phyloP scores from a whole-genome alignment of 2,888 invertebrate genomes.

The Himalopsyche japonica region DNA sequence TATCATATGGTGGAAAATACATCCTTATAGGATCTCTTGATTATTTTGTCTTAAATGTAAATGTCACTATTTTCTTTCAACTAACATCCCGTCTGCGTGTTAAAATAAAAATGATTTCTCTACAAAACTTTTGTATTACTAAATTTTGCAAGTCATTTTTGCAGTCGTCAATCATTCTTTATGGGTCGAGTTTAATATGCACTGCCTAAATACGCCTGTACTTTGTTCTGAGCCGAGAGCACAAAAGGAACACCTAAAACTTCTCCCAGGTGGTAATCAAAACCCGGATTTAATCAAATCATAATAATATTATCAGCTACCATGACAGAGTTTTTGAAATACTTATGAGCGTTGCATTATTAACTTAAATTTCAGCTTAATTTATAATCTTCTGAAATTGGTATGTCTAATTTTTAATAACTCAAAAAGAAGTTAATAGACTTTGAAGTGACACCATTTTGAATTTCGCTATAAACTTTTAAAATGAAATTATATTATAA shows the following conservation, averaged over 20 bases:
- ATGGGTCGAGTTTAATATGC: background rate
- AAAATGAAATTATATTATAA: no score
- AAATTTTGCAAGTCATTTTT: no score
- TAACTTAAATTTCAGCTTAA: background rate
- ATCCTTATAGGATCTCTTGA: no score
- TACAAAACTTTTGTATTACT: no score
- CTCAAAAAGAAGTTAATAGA: background rate
- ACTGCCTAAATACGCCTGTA: background rate
- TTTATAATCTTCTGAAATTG: background rate
- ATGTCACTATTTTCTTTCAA: no score
- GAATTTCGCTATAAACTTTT: no score
- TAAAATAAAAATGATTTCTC: no score
- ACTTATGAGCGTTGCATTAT: background rate
- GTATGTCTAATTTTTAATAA: background rate
- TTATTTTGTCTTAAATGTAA: no score
- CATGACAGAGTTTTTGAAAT: background rate
- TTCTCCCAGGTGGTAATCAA: background rate
- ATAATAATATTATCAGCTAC: background rate
- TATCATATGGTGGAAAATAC: no score
- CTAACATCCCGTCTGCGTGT: no score
- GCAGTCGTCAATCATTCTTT: background rate
- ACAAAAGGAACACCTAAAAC: background rate
- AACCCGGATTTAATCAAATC: background rate
- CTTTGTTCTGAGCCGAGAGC: background rate
- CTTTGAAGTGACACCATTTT: no score